Base-by-base conservation (phyloP, 2,888 invertebrate genomes). In the Chaitophorus viminalis region DNA sequence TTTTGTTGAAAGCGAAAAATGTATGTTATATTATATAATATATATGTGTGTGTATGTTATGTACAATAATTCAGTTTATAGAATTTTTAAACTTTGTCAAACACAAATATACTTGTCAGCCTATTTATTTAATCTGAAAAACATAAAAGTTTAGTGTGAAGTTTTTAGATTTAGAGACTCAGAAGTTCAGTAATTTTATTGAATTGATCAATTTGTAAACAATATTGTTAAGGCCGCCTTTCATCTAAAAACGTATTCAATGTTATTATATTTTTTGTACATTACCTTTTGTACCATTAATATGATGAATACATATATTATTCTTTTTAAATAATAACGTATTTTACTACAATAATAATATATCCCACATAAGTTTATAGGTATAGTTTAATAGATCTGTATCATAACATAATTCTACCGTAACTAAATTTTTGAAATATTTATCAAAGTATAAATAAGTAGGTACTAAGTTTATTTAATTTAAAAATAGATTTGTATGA, bases 1-100 rank as follows among this genome's bases (percentile, higher is more conserved):
- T 46, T 46, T 46, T 46, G 46, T 46, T 46, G 46, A 46, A 8
- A 46, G 46, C 9, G 9, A 46, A 46, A 46, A 46, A 9, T 46
- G 9, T 9, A 9, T 46, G 5, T 9, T 46, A 46, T 4, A 46
- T 46, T 9, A 46, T 46, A 9, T 46, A 46, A 46, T 46, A 46
- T 46, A 46, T 39, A 11, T 39, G 39, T 39, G 39, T 39, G 39
- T 39, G 39, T 33, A 25, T 33, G 25, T 60, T 33, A 60, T 25
- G 18, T 21, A 82, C 3, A 33, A 31, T 52, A 33, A 82, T 82
- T 54, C 18, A 72, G 82, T 54, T 82, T 25, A 46, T 4, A 54
- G 72, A 54, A 25, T 82, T 81, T 82, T 54, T 17, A 78, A 82
- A 82, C 74, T 74, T 82, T 29, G 29, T 74, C 54, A 36, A 74